Base-by-base conservation (phyloP, 1,140 invertebrate genomes). In the Tyrophagus putrescentiae region DNA sequence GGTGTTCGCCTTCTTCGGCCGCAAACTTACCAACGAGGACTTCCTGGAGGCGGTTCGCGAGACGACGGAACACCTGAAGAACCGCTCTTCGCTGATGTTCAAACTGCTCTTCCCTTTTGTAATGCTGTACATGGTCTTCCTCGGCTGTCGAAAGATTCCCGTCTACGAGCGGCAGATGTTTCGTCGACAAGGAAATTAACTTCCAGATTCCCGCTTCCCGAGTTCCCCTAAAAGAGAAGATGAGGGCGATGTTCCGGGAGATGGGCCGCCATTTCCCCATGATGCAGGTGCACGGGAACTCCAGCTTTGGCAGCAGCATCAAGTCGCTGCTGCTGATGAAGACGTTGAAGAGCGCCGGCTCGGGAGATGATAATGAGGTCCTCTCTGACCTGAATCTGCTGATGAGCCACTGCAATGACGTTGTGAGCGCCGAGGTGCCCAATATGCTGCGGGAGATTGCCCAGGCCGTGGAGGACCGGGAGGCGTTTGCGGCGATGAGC, bases 321-420 rank as follows among this genome's bases (percentile, higher is more conserved):
- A 57, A 57, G 21, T 9, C 28, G 23, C 4, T 57, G 21, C 11
- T 52, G 4, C 31, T 57, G 21, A 57, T 31, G 56, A 52, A 29
- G 7, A n/a, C 29, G 4, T 33, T 57, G 31, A 33, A 57, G 44
- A 5, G 21, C 18, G 7, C 5, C 18, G 31, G 11, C 11, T 25
- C 45, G 23, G 23, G 21, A 9, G 29, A 61, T 28, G 32, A 44
- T 31, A 42, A n/a, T 6, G 5, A 9, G 13, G 75, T 80, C 62
- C 79, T 77, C 63, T 71, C 75, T 21, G 83, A 85, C 68, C 76
- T 78, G n/a, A 76, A 79, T 0, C 61, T 74, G 28, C 65, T 86
- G 5, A 69, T 86, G n/a, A 77, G 79, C 6, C 78, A 80, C 0
- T 80, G 79, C 31, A 57, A 57, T 57, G 60, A 33, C 36, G 60